phyloP scores from a whole-genome alignment of 2,888 invertebrate genomes.

The Chloroclystis v-ata region DNA sequence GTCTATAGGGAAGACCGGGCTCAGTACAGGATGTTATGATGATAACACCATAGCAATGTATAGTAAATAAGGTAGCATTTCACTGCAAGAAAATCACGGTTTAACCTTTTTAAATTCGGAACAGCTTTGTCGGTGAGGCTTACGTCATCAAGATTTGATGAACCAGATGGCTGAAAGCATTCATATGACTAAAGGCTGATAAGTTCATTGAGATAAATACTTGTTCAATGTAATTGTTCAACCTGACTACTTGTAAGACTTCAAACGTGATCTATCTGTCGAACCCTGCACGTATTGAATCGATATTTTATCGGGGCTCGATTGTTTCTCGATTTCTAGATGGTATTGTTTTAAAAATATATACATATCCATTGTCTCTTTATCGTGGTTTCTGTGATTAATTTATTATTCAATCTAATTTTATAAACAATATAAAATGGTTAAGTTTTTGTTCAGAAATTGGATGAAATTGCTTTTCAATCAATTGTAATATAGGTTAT shows the following conservation, averaged over 20 bases:
- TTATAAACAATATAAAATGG: too few species aligned
- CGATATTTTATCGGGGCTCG: slow-evolving; percentile 23
- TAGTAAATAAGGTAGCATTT: too few species aligned
- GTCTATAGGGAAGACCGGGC: too few species aligned
- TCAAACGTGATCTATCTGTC: slow-evolving; percentile 28
- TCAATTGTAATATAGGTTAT: too few species aligned
- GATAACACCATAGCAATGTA: too few species aligned
- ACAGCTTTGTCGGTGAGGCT: not conserved
- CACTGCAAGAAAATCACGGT: too few species aligned
- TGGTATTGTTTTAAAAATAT: slow-evolving; percentile 20
- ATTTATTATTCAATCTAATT: too few species aligned
- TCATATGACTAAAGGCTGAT: slow-evolving; percentile 20
- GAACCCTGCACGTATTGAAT: slow-evolving; percentile 25
- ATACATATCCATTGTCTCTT: slow-evolving; percentile 16
- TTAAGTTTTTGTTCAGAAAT: too few species aligned
- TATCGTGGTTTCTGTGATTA: not conserved
- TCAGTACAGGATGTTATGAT: too few species aligned
- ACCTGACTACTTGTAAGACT: not conserved
- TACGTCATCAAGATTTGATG: slow-evolving; percentile 12
- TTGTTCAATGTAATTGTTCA: slow-evolving; percentile 4
- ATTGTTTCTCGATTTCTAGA: slow-evolving; percentile 18
- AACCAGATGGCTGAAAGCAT: slow-evolving; percentile 10
- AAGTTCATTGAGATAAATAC: slow-evolving; percentile 13
- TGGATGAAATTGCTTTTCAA: too few species aligned
- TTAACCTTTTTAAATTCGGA: too few species aligned